Conservation (phyloP, 2,888 invertebrate genomes). For the Unio pictorum region DNA sequence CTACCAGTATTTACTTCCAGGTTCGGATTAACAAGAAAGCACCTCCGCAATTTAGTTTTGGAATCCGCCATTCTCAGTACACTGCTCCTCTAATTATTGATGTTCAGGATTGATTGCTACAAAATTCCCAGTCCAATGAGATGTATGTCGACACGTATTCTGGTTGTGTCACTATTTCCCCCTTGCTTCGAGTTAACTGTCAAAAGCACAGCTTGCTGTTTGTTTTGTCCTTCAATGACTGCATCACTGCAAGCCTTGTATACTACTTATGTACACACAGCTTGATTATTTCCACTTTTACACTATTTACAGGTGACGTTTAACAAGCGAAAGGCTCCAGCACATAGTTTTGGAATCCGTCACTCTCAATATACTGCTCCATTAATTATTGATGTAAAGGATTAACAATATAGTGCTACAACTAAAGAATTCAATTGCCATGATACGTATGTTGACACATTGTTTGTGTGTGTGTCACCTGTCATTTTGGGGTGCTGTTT, state of each 20-base stretch:
- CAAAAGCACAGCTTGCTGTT: no score
- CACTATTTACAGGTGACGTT: slow-evolving; percentile 50
- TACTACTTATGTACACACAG: no score
- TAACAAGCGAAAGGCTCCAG: slow-evolving; percentile 63
- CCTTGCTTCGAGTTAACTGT: no score
- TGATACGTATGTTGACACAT: no score
- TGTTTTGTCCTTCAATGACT: no score
- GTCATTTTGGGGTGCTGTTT: no score
- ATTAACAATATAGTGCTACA: slow-evolving; percentile 14
- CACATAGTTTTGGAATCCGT: slow-evolving; percentile 69
- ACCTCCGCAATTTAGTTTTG: slow-evolving; percentile 70
- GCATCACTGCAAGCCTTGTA: no score
- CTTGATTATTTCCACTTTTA: not conserved
- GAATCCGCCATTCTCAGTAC: slow-evolving; percentile 71
- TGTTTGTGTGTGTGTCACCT: no score
- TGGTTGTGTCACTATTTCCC: no score
- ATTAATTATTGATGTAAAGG: slow-evolving; percentile 50
- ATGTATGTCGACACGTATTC: no score
- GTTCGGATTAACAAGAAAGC: slow-evolving; percentile 50
- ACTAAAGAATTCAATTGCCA: no score
- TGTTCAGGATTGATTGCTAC: slow-evolving; percentile 9
- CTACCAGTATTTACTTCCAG: slow-evolving; percentile 24
- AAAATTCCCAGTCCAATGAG: not conserved
- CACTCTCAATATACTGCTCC: slow-evolving; percentile 69
- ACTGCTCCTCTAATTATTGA: slow-evolving; percentile 57